Percentiles rank a stretch among this genome's conserved stretches.
phyloP scores from a whole-genome alignment of 2,888 invertebrate genomes.

The Volucella zonaria region DNA sequence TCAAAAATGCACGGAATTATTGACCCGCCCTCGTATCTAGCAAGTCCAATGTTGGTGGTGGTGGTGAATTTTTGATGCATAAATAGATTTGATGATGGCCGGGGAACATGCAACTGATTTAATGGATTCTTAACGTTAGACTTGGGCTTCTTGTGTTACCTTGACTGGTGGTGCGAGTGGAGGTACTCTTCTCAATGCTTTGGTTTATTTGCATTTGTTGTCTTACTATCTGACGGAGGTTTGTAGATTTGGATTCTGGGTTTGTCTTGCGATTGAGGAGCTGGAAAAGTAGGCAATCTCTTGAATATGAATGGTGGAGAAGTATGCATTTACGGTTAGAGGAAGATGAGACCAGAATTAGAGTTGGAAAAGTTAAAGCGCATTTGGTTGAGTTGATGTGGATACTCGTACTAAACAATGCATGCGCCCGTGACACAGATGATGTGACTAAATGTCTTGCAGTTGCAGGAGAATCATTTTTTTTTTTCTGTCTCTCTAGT shows the following conservation, averaged over 20 bases:
- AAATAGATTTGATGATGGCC: slow-evolving; percentile 68
- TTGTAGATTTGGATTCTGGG: slow-evolving; percentile 26
- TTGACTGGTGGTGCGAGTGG: no score
- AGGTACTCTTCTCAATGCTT: not conserved
- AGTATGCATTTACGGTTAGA: slow-evolving; percentile 49
- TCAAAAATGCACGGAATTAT: no score
- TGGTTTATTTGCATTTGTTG: slow-evolving; percentile 6
- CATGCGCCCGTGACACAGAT: slow-evolving; percentile 52
- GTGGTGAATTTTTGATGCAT: slow-evolving; percentile 61
- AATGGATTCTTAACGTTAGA: slow-evolving; percentile 44
- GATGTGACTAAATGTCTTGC: slow-evolving; percentile 22
- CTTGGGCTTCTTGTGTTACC: not conserved
- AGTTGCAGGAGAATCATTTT: slow-evolving; percentile 1
- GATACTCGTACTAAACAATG: not conserved
- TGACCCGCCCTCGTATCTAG: no score
- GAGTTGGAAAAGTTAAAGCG: slow-evolving; percentile 29
- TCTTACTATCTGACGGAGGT: no score
- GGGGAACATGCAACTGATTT: slow-evolving; percentile 70
- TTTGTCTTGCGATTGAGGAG: slow-evolving; percentile 33
- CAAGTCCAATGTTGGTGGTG: slow-evolving; percentile 19
- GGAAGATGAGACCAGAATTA: slow-evolving; percentile 11
- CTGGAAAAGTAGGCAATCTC: slow-evolving; percentile 51
- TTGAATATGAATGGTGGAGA: slow-evolving; percentile 52
- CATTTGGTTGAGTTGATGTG: slow-evolving; percentile 22
- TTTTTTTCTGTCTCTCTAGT: not conserved